Base-by-base conservation (phyloP, 2,888 invertebrate genomes). In the Anarsia innoxiella region DNA sequence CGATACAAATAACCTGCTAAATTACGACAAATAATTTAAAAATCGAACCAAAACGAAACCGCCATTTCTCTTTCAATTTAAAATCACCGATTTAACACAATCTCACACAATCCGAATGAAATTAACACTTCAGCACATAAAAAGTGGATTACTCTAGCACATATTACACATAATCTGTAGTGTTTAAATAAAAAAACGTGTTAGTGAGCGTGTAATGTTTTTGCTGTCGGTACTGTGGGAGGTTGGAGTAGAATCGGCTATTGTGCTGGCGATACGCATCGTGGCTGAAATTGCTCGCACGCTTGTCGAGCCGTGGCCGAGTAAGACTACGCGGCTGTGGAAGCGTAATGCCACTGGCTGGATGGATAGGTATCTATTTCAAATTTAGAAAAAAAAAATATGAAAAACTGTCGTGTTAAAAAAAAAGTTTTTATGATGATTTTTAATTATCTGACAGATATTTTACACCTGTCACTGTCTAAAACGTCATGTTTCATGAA, bases 211-310 rank as follows among this genome's bases (percentile, higher is more conserved):
- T 12, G 13, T 25, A 34, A n/a, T 41, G 46, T 55, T 53, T 54
- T 47, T 65, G 60, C 61, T 37, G 48, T 51, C 67, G 42, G 39
- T 68, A 63, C 66, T 36, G 44, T 48, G 40, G 50, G 51, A 48
- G 46, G 50, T 42, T 44, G 39, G 40, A 51, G 52, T 48, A 51
- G 45, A 51, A 47, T 49, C 56, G 48, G 31, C 62, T 54, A 70
- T 72, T 71, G 71, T 71, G 66, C 51, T 50, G 43, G 23, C 45
- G 55, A 69, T 70, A 70, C 56, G 55, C 67, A 69, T 72, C 69
- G 51, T 42, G 43, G 45, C 49, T 54, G 51, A 53, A 59, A 61
- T 59, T 53, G 57, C 61, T 59, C 59, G 59, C 65, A 60, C 62
- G 59, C 56, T 57, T 52, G 45, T 36, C n/a, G n/a, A n/a, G n/a